A percentile compares a stretch with the other conserved stretches of the same genome.
These are phyloP conservation scores for Chaenocephalus aceratus DNA, from an alignment of 2,113 vertebrate genomes.

Conservation along the genomic window DNA sequence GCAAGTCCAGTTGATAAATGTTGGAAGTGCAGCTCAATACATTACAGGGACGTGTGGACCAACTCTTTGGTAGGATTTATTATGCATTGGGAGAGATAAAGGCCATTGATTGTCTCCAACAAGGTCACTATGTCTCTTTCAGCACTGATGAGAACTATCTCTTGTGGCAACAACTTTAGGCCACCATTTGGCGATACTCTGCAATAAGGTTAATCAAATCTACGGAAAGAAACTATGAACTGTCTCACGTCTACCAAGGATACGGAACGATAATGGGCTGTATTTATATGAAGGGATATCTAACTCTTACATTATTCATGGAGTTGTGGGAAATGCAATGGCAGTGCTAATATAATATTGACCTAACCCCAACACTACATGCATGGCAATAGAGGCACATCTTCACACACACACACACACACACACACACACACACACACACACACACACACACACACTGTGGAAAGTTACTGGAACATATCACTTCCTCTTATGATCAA, in stretches of 20 bases:
- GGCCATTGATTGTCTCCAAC: slow-evolving; percentile 84
- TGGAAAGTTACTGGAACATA: slow-evolving; percentile 71
- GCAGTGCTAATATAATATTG: slow-evolving; percentile 83
- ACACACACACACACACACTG: slow-evolving; percentile 33
- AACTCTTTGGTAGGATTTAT: slow-evolving; percentile 82
- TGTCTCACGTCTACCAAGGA: slow-evolving; percentile 69
- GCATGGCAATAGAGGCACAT: slow-evolving; percentile 73
- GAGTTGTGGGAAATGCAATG: slow-evolving; percentile 77
- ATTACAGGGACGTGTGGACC: slow-evolving; percentile 82
- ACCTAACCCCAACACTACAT: slow-evolving; percentile 78
- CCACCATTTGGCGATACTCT: slow-evolving; percentile 65
- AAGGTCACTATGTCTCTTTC: slow-evolving; percentile 81
- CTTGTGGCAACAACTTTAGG: slow-evolving; percentile 73
- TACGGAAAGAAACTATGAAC: slow-evolving; percentile 64
- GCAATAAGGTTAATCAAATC: slow-evolving; percentile 78
- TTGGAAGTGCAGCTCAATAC: slow-evolving; percentile 79
- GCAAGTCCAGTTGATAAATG: slow-evolving; percentile 85
- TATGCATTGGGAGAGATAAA: slow-evolving; percentile 84
- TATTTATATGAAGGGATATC: slow-evolving; percentile 79
- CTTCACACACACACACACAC: slow-evolving; percentile 1
- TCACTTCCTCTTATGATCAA: slow-evolving; percentile 77
- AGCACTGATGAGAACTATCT: slow-evolving; percentile 73
- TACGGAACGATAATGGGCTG: slow-evolving; percentile 73
- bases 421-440: neutral
- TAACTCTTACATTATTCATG: slow-evolving; percentile 82